phyloP scores from a whole-genome alignment of 2,113 vertebrate species.

The Parus major region DNA sequence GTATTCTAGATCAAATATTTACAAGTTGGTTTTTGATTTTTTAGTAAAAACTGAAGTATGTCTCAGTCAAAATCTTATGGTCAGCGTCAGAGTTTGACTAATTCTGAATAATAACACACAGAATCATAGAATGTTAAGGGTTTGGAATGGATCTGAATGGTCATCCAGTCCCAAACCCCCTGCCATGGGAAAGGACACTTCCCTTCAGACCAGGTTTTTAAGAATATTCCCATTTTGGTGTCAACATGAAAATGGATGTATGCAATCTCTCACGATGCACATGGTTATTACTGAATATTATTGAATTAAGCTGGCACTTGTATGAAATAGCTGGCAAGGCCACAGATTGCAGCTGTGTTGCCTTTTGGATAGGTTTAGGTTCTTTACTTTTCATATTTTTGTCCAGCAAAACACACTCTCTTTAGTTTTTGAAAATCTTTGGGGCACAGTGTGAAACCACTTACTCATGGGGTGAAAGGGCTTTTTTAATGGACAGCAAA shows the following conservation, averaged over 20 bases:
- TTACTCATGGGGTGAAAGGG: background rate
- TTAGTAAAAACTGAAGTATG: background rate
- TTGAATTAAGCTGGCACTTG: background rate
- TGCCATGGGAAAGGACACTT: background rate
- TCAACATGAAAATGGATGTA: background rate
- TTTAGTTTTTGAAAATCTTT: background rate
- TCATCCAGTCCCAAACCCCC: background rate
- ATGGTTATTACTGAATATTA: background rate
- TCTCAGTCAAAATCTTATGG: background rate
- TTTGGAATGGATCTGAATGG: background rate
- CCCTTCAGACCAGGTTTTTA: background rate
- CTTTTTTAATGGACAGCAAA: background rate
- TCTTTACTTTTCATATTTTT: background rate
- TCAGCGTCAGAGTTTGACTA: background rate
- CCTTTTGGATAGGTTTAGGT: background rate
- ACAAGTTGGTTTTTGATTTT: background rate
- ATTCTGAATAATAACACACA: background rate
- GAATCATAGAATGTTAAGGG: background rate
- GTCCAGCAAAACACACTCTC: background rate
- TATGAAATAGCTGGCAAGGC: background rate
- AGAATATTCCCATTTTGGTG: background rate
- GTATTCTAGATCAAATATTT: background rate
- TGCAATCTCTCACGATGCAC: background rate
- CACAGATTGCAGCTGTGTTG: background rate
- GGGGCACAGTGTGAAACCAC: background rate